A percentile compares a stretch with the other conserved stretches of the same genome.
phyloP scores from a whole-genome alignment of 2,113 vertebrate species.

The Madoqua kirkii region DNA sequence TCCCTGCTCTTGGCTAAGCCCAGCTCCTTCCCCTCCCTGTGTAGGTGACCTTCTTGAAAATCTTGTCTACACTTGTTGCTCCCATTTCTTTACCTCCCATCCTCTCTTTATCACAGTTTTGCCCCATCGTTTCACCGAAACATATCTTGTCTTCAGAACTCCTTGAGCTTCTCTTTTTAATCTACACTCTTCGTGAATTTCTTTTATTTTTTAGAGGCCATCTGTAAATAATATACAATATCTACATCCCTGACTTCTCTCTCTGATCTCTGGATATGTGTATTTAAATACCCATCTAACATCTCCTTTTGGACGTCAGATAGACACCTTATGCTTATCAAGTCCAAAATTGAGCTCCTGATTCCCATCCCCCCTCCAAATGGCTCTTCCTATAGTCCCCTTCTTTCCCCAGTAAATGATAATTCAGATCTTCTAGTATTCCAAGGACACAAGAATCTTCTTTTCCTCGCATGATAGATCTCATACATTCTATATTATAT shows the following conservation, averaged over 20 bases:
- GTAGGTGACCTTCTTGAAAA: neutral
- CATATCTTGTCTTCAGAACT: neutral
- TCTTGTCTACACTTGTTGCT: neutral
- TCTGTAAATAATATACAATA: neutral
- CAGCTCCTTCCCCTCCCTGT: neutral
- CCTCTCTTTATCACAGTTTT: neutral
- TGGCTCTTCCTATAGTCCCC: neutral
- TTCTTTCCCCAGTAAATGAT: neutral
- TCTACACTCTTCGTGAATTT: neutral
- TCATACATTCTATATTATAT: neutral
- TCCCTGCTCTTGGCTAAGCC: neutral
- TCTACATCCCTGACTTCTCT: neutral
- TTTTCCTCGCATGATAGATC: neutral
- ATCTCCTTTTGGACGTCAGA: neutral
- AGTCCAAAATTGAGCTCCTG: neutral
- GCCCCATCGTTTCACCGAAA: no score
- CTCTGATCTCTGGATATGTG: neutral
- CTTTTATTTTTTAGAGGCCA: neutral
- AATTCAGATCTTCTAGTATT: neutral
- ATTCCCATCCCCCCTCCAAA: neutral
- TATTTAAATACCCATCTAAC: neutral
- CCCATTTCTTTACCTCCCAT: neutral
- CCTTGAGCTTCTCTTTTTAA: neutral
- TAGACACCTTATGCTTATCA: neutral
- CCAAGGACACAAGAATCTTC: neutral